A percentile compares a stretch with the other conserved stretches of the same genome.
Evolutionary conservation across 2,888 invertebrate species (phyloP).

Genomic region (Platycheirus albimanus): DNA sequence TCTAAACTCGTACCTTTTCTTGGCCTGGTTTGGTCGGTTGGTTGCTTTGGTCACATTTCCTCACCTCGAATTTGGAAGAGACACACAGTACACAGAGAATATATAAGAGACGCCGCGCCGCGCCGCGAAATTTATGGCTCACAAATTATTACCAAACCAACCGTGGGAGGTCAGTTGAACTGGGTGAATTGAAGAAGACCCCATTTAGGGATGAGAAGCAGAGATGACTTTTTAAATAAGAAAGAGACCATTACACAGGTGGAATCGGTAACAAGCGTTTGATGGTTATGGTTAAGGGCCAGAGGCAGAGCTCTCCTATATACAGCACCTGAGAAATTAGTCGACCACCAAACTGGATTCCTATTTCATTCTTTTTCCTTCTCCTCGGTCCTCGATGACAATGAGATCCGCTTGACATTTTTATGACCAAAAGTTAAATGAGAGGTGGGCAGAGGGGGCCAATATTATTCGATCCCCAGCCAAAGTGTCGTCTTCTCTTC

Average conservation of each 20-base stretch:
- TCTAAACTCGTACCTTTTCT: no score
- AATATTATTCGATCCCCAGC: constrained; percentile 49
- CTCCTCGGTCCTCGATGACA: constrained; percentile 42
- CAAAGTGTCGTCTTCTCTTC: constrained; percentile 51
- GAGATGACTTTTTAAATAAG: neutral
- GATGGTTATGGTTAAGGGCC: constrained; percentile 1
- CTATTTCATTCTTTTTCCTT: constrained; percentile 12
- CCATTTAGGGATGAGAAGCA: constrained; percentile 7
- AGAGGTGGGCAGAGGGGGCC: neutral
- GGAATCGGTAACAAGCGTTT: constrained; percentile 69
- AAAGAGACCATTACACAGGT: constrained; percentile 46
- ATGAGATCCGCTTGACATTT: constrained; percentile 62
- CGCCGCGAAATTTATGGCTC: constrained; percentile 70
- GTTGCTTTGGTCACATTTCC: constrained; percentile 55
- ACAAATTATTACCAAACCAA: constrained; percentile 70
- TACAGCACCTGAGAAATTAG: constrained; percentile 57
- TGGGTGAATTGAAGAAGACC: constrained; percentile 13
- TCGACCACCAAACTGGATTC: constrained; percentile 66
- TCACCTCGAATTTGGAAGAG: constrained; percentile 39
- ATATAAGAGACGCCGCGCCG: constrained; percentile 51
- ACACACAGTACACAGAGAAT: no score
- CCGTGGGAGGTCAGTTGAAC: constrained; percentile 68
- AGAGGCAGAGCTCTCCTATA: no score
- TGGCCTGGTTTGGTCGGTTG: neutral
- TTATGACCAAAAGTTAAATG: constrained; percentile 52